Conservation (phyloP, 2,797 vertebrate species). For the Mus spretus region DNA sequence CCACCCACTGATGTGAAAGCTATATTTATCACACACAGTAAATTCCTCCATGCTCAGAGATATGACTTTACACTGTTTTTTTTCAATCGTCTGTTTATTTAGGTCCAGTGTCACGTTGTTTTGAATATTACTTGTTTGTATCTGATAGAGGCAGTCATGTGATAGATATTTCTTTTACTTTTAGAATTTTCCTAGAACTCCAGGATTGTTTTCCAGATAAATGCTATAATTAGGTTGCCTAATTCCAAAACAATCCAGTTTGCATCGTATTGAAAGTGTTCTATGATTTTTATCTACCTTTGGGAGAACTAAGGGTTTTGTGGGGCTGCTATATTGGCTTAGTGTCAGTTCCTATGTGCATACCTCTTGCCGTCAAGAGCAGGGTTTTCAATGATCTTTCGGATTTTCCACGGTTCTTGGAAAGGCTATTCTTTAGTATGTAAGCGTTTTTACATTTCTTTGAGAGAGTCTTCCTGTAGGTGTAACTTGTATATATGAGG, state of each 20-base stretch:
- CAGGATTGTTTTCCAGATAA: constrained; percentile 58
- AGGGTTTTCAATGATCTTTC: not conserved
- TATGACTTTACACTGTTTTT: constrained; percentile 34
- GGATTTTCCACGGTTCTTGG: not conserved
- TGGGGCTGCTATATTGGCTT: not conserved
- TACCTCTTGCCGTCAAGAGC: not conserved
- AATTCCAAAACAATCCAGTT: constrained; percentile 5
- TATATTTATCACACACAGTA: constrained; percentile 29
- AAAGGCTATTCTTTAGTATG: constrained; percentile 23
- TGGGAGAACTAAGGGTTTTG: not conserved
- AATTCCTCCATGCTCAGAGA: not conserved
- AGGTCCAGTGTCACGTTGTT: constrained; percentile 14
- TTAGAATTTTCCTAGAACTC: constrained; percentile 47
- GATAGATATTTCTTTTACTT: constrained; percentile 28
- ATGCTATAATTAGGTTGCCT: constrained; percentile 41
- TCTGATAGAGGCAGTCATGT: not conserved
- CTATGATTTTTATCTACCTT: constrained; percentile 27
- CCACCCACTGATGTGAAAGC: constrained; percentile 11
- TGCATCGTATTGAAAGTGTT: constrained; percentile 7
- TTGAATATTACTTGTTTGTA: constrained; percentile 34
- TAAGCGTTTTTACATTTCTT: constrained; percentile 39
- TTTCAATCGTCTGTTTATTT: not conserved
- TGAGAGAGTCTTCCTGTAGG: not conserved
- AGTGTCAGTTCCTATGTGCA: not conserved
- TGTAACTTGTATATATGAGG: constrained; percentile 5